Evolutionary conservation across 2,888 invertebrate species (phyloP).

Genomic region (Proisotoma minuta): DNA sequence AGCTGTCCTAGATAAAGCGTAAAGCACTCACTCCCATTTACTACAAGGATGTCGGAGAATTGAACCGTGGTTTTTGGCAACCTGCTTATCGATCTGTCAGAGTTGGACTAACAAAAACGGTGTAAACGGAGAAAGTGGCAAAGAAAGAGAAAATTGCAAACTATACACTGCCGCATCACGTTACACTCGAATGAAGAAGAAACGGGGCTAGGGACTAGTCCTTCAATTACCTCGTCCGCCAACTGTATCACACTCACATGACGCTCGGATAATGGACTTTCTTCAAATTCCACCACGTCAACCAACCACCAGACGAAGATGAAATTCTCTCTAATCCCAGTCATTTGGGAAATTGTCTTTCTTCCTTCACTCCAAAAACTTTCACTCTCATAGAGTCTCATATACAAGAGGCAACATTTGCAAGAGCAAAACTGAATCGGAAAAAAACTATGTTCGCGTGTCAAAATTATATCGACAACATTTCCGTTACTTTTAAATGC

Average conservation of each 20-base stretch:
- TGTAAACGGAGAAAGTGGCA: neutral
- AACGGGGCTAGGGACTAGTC: no score
- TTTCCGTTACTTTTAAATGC: no score
- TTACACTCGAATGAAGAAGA: neutral
- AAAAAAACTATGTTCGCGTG: neutral
- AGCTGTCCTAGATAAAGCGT: no score
- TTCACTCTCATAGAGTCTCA: no score
- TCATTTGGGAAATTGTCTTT: neutral
- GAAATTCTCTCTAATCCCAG: neutral
- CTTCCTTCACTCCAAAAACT: neutral
- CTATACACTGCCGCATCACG: neutral
- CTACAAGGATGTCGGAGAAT: constrained; percentile 1
- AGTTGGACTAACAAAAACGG: neutral
- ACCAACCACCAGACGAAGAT: no score
- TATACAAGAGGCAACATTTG: no score
- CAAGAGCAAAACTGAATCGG: no score
- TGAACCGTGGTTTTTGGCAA: constrained; percentile 16
- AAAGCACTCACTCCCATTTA: no score
- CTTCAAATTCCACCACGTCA: no score
- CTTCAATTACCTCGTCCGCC: no score
- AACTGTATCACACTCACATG: neutral
- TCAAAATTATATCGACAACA: no score
- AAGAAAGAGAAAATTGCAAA: neutral
- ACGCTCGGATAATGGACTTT: neutral
- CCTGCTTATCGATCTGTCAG: constrained; percentile 18